Base-by-base conservation (phyloP, 2,888 invertebrate genomes). In the Ypsolopha sequella region DNA sequence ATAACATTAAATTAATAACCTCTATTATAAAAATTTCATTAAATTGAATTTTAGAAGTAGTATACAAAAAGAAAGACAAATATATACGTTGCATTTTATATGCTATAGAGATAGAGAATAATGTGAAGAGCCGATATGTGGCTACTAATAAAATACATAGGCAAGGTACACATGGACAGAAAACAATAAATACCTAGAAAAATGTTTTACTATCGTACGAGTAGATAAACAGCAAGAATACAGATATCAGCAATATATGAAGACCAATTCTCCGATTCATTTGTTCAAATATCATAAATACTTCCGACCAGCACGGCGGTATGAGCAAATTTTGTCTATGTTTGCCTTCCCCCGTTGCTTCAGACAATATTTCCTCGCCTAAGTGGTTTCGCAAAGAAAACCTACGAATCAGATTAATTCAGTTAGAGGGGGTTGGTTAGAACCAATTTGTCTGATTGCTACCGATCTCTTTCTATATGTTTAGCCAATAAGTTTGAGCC, bases 381-480 rank as follows among this genome's bases (percentile, higher is more conserved):
- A 73, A 82, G 82, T 77, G 80, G 80, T 70, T 41, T 66, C 65
- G 69, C 76, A 80, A 81, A 85, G 84, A 81, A 82, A 85, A 81
- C 79, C 82, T 80, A 76, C 79, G 70, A 67, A 76, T 80, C 66
- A 75, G 79, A 86, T 85, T 84, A 86, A 86, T 86, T 82, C 75
- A 68, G 76, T 75, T 71, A 73, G 79, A 80, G 84, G 85, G 85
- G 80, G 66, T 73, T 71, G 72, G 79, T 71, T 68, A 76, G 77
- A 86, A 77, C 80, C 87, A 87, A 87, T 87, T 87, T 87, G 87
- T 86, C 87, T 87, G 87, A 87, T 87, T 87, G 87, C 84, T 76
- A 73, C 77, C 77, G 64, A 76, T 82, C 73, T 77, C 76, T 76
- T 79, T 80, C 74, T 77, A 70, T 78, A 74, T 48, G 33, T 9